phyloP scores from a whole-genome alignment of 2,888 invertebrate species.

The Leptura quadrifasciata region DNA sequence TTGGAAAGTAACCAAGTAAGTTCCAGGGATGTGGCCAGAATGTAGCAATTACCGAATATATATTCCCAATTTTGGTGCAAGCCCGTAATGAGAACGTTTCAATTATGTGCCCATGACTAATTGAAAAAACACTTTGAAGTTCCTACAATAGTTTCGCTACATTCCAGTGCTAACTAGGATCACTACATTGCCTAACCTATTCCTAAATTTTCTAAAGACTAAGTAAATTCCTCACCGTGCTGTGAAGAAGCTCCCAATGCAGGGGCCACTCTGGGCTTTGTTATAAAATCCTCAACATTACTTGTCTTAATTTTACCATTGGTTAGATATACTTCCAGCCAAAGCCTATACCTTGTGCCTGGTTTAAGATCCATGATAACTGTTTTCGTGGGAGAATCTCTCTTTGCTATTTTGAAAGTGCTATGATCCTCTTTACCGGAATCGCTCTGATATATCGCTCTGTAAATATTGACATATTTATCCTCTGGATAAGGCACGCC shows the following conservation, averaged over 20 bases:
- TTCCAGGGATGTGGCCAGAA: too few species aligned
- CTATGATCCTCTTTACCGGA: constrained; percentile 84
- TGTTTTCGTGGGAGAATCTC: constrained; percentile 82
- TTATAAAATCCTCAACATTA: constrained; percentile 91
- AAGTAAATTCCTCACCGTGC: constrained; percentile 72
- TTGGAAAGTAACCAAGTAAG: too few species aligned
- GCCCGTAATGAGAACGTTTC: too few species aligned
- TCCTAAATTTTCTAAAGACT: not conserved
- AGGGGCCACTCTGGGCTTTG: constrained; percentile 82
- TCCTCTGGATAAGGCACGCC: constrained; percentile 93
- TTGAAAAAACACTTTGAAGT: too few species aligned
- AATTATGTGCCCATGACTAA: too few species aligned
- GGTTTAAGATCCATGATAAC: constrained; percentile 83
- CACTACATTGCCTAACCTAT: too few species aligned
- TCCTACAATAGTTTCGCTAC: too few species aligned
- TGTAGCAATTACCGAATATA: too few species aligned
- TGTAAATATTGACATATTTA: constrained; percentile 91
- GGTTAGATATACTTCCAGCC: constrained; percentile 92
- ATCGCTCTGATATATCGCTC: constrained; percentile 88
- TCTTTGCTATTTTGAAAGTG: constrained; percentile 85
- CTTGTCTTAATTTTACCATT: constrained; percentile 94
- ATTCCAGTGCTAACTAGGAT: too few species aligned
- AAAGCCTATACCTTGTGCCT: constrained; percentile 88
- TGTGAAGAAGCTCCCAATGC: constrained; percentile 74
- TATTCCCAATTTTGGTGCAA: too few species aligned